Evolutionary conservation across 2,888 invertebrate genomes (phyloP), one percentile per base, ranked within the genome.

Genomic region (Tineola bisselliella): DNA sequence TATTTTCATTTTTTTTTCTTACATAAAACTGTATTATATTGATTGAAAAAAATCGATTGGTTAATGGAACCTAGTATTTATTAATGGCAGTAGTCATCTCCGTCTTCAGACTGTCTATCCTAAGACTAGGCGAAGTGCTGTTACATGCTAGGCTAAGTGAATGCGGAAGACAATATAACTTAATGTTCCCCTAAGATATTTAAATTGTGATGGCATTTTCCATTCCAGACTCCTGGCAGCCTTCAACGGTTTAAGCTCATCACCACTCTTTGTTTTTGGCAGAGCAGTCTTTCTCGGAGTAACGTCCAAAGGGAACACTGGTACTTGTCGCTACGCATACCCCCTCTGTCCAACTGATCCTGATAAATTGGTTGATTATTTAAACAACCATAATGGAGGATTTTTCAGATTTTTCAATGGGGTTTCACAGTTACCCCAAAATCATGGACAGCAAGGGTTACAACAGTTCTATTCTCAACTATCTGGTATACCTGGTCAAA

Each of bases 311-410:
- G 77, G 89, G 8, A 89, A 90, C 67, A 75, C 90, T 0, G 76
- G 81, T 0, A 77, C 84, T 15, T 93, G 93, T 67, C 82, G 88
- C 52, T 82, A 86, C 63, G 91, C 92, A 10, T 95, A 94, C 70
- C 90, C 92, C 0, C 87, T 87, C 60, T 95, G 95, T 69, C 95
- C 95, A 0, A 89, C 88, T 58, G 91, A 93, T 72, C 89, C 93
- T 31, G 91, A 92, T 65, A 89, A 90, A 66, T 88, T 95, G 10
- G 89, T 94, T 43, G 86, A 92, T 73, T 95, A 95, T 73, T 82
- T 95, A 60, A 95, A 95, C 80, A 95, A 94, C 76, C 91, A 95
- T 71, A 94, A 94, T 62, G 95, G 95, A 44, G 95, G 95, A 0
- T 94, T 95, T 77, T 95, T 94, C 72, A 88, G 93, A 63, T 93